Percentiles rank a stretch among this genome's conserved stretches.
Evolutionary conservation across 2,797 vertebrate species (phyloP).

Genomic region (Ispidina lecontei): DNA sequence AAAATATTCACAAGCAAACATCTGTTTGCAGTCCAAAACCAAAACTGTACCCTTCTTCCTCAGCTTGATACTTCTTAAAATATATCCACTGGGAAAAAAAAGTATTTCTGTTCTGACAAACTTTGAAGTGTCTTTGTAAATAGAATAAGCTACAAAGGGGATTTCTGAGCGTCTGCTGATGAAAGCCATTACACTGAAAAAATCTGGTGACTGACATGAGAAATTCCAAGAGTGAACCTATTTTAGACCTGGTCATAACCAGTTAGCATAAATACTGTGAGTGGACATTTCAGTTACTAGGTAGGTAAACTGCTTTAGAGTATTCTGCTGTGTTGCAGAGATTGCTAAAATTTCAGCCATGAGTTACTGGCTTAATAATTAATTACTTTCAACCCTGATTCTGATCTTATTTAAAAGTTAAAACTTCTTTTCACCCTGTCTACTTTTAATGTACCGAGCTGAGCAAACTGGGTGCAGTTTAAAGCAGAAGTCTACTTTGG

Average conservation of each 20-base stretch:
- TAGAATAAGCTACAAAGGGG: background rate
- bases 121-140: background rate
- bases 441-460: background rate
- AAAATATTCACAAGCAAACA: background rate
- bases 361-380: background rate
- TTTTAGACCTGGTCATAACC: background rate
- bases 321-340: background rate
- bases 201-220: background rate
- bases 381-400: background rate
- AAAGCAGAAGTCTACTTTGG: background rate
- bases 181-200: background rate
- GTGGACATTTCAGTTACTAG: background rate
- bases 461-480: slow-evolving; percentile 26
- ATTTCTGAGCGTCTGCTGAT: background rate
- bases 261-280: background rate
- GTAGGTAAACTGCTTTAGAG: background rate
- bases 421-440: background rate
- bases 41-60: slow-evolving; percentile 4
- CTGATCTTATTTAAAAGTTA: background rate
- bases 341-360: background rate
- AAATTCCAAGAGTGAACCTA: background rate
- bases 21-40: background rate
- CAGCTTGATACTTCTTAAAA: slow-evolving; percentile 1
- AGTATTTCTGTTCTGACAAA: background rate
- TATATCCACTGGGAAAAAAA: background rate